phyloP scores from a whole-genome alignment of 2,113 vertebrate genomes.

The Chiloscyllium plagiosum region DNA sequence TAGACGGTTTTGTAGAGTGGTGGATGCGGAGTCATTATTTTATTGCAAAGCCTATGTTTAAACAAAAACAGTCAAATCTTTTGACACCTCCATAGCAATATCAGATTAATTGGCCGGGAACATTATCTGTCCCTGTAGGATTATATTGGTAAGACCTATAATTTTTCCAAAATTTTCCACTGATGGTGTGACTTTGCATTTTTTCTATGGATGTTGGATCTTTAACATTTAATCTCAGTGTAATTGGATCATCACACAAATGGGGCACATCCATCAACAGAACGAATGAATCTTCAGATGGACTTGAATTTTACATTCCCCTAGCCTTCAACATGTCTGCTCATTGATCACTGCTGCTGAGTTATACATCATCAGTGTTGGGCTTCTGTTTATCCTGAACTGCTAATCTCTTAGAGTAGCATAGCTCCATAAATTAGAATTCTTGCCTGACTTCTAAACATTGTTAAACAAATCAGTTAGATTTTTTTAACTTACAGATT shows the following conservation, averaged over 20 bases:
- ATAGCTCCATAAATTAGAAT: background rate
- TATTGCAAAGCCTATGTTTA: background rate
- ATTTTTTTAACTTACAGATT: background rate
- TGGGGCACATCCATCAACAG: no score
- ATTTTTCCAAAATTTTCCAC: background rate
- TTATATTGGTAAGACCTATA: background rate
- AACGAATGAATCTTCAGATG: background rate
- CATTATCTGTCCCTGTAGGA: no score
- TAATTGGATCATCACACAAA: background rate
- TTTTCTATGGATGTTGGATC: background rate
- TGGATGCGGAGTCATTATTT: background rate
- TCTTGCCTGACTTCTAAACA: background rate
- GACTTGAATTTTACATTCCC: background rate
- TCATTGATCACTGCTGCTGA: background rate
- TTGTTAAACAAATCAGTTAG: background rate
- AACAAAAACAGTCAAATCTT: background rate
- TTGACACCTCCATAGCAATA: background rate
- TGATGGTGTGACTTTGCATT: background rate
- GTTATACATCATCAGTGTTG: background rate
- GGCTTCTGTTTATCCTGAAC: background rate
- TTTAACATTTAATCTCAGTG: background rate
- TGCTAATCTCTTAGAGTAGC: background rate
- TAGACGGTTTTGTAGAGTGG: background rate
- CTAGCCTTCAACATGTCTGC: background rate
- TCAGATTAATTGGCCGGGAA: background rate